Evolutionary conservation across 2,888 invertebrate species (phyloP), one percentile per base, ranked within the genome.

Genomic region (Lochmaea crataegi): DNA sequence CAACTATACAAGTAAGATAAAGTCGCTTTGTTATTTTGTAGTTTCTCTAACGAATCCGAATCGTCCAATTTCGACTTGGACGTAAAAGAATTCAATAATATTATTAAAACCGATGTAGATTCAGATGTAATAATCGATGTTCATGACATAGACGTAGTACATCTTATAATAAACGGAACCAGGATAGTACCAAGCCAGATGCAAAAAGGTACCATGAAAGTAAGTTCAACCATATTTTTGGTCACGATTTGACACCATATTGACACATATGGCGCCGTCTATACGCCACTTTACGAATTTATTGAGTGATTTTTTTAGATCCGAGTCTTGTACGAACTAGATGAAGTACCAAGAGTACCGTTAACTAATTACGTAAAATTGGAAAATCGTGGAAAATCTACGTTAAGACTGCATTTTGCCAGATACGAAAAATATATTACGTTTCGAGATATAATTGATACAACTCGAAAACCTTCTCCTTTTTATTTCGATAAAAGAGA

Each of bases 401-500:
- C 80, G 7, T 51, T 84, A 22, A 77, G 82, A 41, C 75, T 82
- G 57, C 74, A 77, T 22, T 84, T 81, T 77, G 67, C 73, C 3
- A 58, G 78, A 76, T 45, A 83, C 81, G 68, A 86, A 84, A 57
- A 88, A 87, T 81, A 86, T 86, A 72, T 68, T 38, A 71, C 79
- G 18, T 82, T 82, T 75, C 65, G 76, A 6, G 79, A 81, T 57
- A 74, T 75, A 65, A 60, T 65, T 42, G 65, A 69, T 14, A 42
- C 42, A 11, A 63, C 56, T 14, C 41, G 73, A 12, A 71, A 76
- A 56, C 41, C 66, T 14, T 56, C 73, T 9, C 66, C 74, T 0
- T 91, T 91, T 80, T 90, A 87, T 80, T 91, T 91, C 74, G 88
- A 90, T 72, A 91, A 90, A 83, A 90, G 89, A 76, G 89, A 89